Evolutionary conservation across 2,888 invertebrate species (phyloP).

Genomic region (Heteropelma amictum): DNA sequence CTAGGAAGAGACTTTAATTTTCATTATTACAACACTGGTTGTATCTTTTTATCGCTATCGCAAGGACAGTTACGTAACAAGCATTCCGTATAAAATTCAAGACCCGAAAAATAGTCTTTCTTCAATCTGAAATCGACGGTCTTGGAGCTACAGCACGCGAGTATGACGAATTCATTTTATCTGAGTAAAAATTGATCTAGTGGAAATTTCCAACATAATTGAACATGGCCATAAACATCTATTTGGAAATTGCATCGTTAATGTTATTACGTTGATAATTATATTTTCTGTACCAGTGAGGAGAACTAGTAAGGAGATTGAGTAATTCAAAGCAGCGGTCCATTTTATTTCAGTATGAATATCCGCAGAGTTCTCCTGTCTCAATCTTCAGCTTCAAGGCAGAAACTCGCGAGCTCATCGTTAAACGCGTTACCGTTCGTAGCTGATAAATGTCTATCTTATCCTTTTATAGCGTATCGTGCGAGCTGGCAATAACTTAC

Average conservation of each 20-base stretch:
- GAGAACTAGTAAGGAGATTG: not conserved
- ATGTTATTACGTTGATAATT: too few relatives aligned
- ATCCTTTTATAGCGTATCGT: conserved; percentile 70
- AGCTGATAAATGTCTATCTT: conserved; percentile 74
- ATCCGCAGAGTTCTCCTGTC: not conserved
- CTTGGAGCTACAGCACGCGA: not conserved
- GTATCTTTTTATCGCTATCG: too few relatives aligned
- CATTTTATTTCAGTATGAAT: conserved; percentile 36
- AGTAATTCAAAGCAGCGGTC: conserved; percentile 3
- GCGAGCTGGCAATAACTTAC: conserved; percentile 68
- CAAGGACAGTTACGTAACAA: too few relatives aligned
- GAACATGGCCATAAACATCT: too few relatives aligned
- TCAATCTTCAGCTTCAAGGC: conserved; percentile 43
- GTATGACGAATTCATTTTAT: too few relatives aligned
- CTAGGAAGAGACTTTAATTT: too few relatives aligned
- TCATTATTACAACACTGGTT: too few relatives aligned
- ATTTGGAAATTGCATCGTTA: too few relatives aligned
- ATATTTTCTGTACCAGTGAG: too few relatives aligned
- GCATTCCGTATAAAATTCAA: too few relatives aligned
- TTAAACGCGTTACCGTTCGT: conserved; percentile 66
- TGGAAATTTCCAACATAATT: too few relatives aligned
- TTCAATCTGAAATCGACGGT: not conserved
- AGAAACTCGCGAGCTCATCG: conserved; percentile 60
- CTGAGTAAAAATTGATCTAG: too few relatives aligned
- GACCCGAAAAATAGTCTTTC: not conserved